phyloP scores from a whole-genome alignment of 2,888 invertebrate species.

The Imbricaverruca yamaguchii region DNA sequence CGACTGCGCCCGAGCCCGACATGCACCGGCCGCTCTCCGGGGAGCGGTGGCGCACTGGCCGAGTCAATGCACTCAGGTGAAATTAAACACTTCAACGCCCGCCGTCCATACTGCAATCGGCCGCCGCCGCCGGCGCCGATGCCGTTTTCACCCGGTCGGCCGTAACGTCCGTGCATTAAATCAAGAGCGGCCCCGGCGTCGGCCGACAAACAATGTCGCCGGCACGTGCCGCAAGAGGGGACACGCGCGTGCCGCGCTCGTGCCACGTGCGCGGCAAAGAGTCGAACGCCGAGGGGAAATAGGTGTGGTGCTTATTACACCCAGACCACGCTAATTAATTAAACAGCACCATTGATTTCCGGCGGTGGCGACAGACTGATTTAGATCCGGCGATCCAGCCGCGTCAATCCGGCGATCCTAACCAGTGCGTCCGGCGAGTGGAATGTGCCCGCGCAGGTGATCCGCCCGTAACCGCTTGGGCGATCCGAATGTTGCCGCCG shows the following conservation, averaged over 20 bases:
- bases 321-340: constrained; percentile 22
- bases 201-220: constrained; percentile 12
- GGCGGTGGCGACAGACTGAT: neutral
- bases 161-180: constrained; percentile 21
- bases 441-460: too few relatives aligned
- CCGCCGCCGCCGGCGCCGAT: neutral
- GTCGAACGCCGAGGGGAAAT: neutral
- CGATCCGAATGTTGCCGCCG: too few relatives aligned
- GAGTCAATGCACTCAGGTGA: neutral
- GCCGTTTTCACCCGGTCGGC: constrained; percentile 11
- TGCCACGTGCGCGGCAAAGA: constrained; percentile 1
- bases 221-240: constrained; percentile 4
- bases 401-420: too few relatives aligned
- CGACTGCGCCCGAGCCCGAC: too few relatives aligned
- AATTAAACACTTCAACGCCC: neutral
- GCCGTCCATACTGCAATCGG: neutral
- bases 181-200: neutral
- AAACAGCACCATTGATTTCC: constrained; percentile 22
- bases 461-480: too few relatives aligned
- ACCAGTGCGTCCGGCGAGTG: too few relatives aligned
- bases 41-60: neutral
- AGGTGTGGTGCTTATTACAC: neutral
- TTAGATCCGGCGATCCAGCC: too few relatives aligned
- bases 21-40: neutral
- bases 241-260: neutral